These are phyloP conservation scores for Tetraneura akinire DNA, from an alignment of 1,140 invertebrate species.

Conservation along the genomic window DNA sequence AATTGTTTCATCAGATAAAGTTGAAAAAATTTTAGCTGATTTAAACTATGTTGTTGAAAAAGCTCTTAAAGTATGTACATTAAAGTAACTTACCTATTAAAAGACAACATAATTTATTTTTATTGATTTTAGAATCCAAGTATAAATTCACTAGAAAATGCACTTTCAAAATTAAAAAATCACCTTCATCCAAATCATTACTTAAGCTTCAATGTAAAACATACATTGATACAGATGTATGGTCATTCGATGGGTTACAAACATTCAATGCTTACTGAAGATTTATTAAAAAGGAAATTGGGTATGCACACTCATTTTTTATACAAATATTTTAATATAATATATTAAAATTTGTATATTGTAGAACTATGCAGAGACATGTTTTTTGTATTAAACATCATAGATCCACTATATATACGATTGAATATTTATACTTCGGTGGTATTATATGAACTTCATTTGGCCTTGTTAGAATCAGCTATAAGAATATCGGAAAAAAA, in stretches of 20 bases:
- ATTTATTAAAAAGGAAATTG: constrained; percentile 66
- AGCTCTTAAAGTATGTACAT: constrained; percentile 26
- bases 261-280: constrained; percentile 62
- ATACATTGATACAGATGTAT: constrained; percentile 77
- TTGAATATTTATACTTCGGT: constrained; percentile 73
- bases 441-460: constrained; percentile 68
- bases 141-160: constrained; percentile 63
- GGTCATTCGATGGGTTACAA: constrained; percentile 67
- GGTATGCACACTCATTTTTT: constrained; percentile 50
- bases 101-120: neutral
- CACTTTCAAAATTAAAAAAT: constrained; percentile 66
- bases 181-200: constrained; percentile 80
- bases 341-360: neutral
- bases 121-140: constrained; percentile 51
- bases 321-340: neutral
- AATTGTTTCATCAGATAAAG: constrained; percentile 32
- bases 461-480: constrained; percentile 63
- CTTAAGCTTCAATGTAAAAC: constrained; percentile 75
- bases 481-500: constrained; percentile 61
- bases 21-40: constrained; percentile 12
- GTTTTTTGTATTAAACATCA: constrained; percentile 64
- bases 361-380: constrained; percentile 69
- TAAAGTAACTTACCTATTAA: neutral
- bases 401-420: constrained; percentile 72
- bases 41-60: constrained; percentile 20